A percentile compares a stretch with the other conserved stretches of the same genome.
These are phyloP conservation scores for Phymatocera aterrima DNA, from an alignment of 2,888 invertebrate species.

Conservation along the genomic window DNA sequence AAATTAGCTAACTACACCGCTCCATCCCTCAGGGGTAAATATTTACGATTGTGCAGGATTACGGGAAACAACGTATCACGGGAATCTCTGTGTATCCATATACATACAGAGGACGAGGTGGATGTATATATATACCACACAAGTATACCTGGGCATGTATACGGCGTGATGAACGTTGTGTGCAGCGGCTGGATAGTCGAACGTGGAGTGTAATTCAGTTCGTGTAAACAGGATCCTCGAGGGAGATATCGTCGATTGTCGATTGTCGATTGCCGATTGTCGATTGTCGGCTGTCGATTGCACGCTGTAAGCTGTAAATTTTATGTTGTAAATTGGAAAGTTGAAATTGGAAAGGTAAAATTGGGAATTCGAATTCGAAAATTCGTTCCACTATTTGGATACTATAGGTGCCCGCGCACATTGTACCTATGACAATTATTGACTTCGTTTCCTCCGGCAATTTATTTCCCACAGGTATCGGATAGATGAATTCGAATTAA, in stretches of 20 bases:
- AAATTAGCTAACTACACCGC: too few relatives aligned
- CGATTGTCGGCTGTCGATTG: constrained; percentile 20
- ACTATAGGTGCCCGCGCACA: background rate
- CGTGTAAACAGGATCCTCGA: constrained; percentile 35
- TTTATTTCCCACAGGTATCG: constrained; percentile 2
- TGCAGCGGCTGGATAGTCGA: constrained; percentile 18
- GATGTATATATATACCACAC: background rate
- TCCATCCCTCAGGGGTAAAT: too few relatives aligned
- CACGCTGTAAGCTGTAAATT: constrained; percentile 22
- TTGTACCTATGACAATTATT: background rate
- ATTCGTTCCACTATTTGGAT: background rate
- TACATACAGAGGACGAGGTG: background rate
- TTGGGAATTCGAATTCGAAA: constrained; percentile 14
- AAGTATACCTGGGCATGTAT: background rate
- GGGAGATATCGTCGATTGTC: constrained; percentile 34
- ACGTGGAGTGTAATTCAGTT: constrained; percentile 14
- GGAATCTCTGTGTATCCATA: background rate
- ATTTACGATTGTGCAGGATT: too few relatives aligned
- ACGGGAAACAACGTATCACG: too few relatives aligned
- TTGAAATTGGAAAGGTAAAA: too few relatives aligned
- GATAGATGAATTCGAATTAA: background rate
- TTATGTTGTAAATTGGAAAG: too few relatives aligned
- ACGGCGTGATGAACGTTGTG: constrained; percentile 27
- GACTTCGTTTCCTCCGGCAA: background rate
- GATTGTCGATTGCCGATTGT: constrained; percentile 33